phyloP scores from a whole-genome alignment of 2,113 vertebrate species.

The Pteronura brasiliensis region DNA sequence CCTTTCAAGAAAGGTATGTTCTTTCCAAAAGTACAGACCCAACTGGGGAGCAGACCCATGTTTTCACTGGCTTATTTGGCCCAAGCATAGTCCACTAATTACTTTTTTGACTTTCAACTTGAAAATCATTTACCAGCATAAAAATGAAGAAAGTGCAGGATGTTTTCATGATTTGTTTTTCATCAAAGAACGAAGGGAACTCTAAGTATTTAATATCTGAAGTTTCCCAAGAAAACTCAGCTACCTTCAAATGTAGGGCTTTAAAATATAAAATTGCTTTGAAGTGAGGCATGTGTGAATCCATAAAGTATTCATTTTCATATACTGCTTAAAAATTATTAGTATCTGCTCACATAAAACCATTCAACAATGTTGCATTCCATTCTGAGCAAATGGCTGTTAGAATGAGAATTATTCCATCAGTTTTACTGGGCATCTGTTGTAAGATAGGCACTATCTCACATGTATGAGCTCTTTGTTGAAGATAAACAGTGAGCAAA shows the following conservation, averaged over 20 bases:
- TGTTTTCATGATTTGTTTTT: background rate
- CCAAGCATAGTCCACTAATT: background rate
- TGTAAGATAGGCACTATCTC: background rate
- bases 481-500: background rate
- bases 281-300: background rate
- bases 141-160: background rate
- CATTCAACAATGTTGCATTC: background rate
- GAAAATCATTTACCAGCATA: background rate
- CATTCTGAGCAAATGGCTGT: background rate
- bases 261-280: background rate
- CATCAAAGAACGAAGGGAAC: background rate
- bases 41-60: background rate
- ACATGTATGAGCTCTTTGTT: background rate
- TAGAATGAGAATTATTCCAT: background rate
- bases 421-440: background rate
- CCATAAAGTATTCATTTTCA: background rate
- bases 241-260: background rate
- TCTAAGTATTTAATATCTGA: background rate
- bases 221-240: background rate
- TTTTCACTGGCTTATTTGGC: conserved; percentile 36
- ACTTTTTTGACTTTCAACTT: conserved; percentile 12
- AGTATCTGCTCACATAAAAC: background rate
- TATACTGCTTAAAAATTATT: background rate
- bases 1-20: background rate
- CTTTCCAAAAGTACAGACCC: background rate